These are phyloP conservation scores for Passer domesticus DNA, from an alignment of 2,113 vertebrate species.

Conservation along the genomic window DNA sequence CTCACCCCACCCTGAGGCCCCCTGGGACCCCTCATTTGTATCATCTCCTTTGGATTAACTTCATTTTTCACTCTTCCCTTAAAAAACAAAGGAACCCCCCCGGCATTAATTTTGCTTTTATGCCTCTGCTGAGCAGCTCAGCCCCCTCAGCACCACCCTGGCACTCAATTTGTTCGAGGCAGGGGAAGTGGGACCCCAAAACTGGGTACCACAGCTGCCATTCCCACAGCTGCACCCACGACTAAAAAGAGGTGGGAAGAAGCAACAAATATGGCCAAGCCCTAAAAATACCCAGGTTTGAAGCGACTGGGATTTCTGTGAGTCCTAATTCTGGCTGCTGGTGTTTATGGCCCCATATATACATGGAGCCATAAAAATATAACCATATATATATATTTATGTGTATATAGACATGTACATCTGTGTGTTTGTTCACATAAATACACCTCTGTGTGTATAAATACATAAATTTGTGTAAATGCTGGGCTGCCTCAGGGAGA, in stretches of 20 bases:
- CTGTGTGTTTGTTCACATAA: not conserved
- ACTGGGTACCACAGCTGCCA: not conserved
- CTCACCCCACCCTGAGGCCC: not conserved
- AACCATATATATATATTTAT: rapidly evolving
- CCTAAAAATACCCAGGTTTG: not conserved
- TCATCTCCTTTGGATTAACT: not conserved
- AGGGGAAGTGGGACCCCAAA: not conserved
- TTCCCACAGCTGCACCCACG: rapidly evolving
- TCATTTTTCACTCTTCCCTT: not conserved
- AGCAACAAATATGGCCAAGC: not conserved
- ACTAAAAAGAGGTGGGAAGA: not conserved
- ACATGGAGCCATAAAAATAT: not conserved
- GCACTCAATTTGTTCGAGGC: not conserved
- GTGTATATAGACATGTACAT: not conserved
- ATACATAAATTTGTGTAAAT: rapidly evolving
- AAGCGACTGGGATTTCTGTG: not conserved
- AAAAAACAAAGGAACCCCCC: not conserved
- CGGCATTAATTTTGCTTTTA: not conserved
- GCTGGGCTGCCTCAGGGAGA: not conserved
- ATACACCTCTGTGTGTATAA: not conserved
- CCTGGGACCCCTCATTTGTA: not conserved
- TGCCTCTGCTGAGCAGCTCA: not conserved
- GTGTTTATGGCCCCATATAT: not conserved
- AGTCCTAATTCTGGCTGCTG: not conserved
- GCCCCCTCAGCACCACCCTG: not conserved